phyloP scores from a whole-genome alignment of 2,797 vertebrate genomes.

The Pterois miles region DNA sequence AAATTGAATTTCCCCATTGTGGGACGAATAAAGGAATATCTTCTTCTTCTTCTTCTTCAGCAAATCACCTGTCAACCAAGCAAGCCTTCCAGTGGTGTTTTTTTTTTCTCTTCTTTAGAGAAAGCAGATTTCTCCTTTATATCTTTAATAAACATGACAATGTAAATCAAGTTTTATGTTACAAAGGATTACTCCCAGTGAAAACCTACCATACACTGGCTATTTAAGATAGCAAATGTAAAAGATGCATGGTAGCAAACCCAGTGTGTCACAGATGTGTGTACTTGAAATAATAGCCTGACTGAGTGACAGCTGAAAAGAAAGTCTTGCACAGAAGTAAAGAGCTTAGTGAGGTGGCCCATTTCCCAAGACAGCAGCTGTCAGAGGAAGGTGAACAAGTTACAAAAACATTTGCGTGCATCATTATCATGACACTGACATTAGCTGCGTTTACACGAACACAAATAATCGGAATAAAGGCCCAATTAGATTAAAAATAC shows the following conservation, averaged over 20 bases:
- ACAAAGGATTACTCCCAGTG: background rate
- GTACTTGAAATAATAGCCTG: background rate
- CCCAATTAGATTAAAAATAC: too few species aligned
- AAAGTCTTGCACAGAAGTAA: background rate
- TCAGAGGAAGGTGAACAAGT: constrained; percentile 18
- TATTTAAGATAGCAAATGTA: background rate
- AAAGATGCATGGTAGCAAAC: background rate
- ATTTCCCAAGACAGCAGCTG: constrained; percentile 11
- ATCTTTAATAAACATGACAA: background rate
- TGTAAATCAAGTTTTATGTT: background rate
- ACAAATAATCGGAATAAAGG: too few species aligned
- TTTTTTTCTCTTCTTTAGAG: background rate
- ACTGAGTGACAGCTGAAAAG: constrained; percentile 13
- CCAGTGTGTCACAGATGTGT: background rate
- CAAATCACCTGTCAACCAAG: background rate
- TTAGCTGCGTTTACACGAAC: too few species aligned
- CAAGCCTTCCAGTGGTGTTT: background rate
- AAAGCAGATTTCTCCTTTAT: background rate
- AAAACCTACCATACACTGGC: background rate
- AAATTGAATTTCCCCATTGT: too few species aligned
- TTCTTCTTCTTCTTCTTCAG: too few species aligned
- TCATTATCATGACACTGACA: constrained; percentile 8
- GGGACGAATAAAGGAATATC: too few species aligned
- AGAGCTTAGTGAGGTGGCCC: background rate
- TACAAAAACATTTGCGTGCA: constrained; percentile 8